These are phyloP conservation scores for Eledona agricola DNA, from an alignment of 2,888 invertebrate species.

Conservation along the genomic window DNA sequence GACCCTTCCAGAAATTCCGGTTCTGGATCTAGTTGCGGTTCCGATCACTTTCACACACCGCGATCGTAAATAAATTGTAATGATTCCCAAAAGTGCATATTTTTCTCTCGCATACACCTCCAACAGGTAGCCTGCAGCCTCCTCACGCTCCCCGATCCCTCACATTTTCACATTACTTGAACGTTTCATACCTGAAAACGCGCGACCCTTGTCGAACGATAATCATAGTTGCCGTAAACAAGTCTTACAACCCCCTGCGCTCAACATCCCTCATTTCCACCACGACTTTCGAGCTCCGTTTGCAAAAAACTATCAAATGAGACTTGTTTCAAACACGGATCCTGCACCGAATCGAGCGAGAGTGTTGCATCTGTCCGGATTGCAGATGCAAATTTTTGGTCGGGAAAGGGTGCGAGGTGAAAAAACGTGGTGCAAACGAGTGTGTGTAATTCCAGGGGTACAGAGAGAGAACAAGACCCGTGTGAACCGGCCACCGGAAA, in stretches of 20 bases:
- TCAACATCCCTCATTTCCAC: conserved; percentile 25
- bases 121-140: conserved; percentile 23
- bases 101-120: conserved; percentile 25
- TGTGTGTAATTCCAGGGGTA: conserved; percentile 12
- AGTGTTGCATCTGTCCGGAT: no score
- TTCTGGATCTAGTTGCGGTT: no score
- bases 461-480: conserved; percentile 45
- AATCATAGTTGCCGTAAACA: conserved; percentile 40
- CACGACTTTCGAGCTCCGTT: conserved; percentile 9
- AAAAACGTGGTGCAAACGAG: conserved; percentile 21
- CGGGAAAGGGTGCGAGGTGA: neutral
- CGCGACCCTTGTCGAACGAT: conserved; percentile 36
- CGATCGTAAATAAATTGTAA: no score
- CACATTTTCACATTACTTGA: conserved; percentile 27
- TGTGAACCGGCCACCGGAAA: conserved; percentile 61
- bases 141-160: conserved; percentile 9
- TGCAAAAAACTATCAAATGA: neutral
- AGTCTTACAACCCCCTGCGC: conserved; percentile 32
- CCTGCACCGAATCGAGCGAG: neutral
- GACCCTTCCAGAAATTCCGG: no score
- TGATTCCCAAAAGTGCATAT: no score
- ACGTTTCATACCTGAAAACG: conserved; percentile 35
- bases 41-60: no score
- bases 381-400: neutral
- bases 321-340: neutral